Base-by-base conservation (phyloP, 2,797 vertebrate species). In the Zenarchopterus dispar region DNA sequence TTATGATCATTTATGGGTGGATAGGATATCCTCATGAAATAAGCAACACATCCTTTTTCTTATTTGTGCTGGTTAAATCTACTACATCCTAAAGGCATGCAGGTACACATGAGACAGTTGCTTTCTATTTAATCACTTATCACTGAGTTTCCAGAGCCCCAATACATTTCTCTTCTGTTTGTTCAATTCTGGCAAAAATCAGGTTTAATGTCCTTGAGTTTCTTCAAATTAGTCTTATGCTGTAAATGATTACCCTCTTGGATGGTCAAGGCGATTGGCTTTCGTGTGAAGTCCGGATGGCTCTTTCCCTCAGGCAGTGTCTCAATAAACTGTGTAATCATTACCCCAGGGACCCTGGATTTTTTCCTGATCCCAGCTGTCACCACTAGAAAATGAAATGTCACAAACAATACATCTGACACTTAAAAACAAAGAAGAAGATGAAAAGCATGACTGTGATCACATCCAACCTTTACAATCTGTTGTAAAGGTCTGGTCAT, bases 191-290 rank as follows among this genome's bases (percentile, higher is more conserved):
- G 46, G 47, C 33, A 44, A 51, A 45, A 21, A 48, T n/a, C 26
- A 52, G 16, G 2, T 28, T 17, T 67, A 15, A 28, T 15, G 13
- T 31, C 56, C 15, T 61, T 56, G 22, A 44, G 61, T 9, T 36
- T 63, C 50, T 13, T 45, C 15, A 36, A 10, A 36, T 36, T 36
- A 36, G 33, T 36, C 3, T 10, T 10, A 13, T 36, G 33, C 11
- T 10, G 11, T 36, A 36, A 36, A 36, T 36, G 61, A 41, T 9
- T 79, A 90, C 94, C 96, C 82, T 97, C 94, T 52, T 94, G 93
- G 66, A 97, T 86, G 0, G 95, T 96, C 84, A 95, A 74, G 72
- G 91, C 92, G 51, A 96, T 75, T 0, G 95, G 95, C 79, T 95
- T 97, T 78, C 81, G 91, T 73, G 89, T 92, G 73, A 97, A 96